A percentile compares a stretch with the other conserved stretches of the same genome.
phyloP scores from a whole-genome alignment of 2,113 vertebrate genomes.

The Serinus canaria region DNA sequence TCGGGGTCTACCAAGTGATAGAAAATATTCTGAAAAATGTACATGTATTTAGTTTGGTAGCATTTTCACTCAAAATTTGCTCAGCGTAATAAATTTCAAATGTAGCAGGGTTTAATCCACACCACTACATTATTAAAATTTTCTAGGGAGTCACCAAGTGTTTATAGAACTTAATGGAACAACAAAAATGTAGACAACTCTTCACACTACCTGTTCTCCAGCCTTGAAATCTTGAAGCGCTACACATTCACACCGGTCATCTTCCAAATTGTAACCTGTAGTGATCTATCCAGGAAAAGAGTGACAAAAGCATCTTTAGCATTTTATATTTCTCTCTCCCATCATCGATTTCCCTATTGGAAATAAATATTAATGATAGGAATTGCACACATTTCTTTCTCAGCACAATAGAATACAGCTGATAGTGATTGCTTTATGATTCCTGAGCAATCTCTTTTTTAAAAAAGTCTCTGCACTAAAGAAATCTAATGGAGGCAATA shows the following conservation, averaged over 20 bases:
- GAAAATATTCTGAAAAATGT: background rate
- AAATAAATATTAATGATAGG: background rate
- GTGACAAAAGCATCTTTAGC: background rate
- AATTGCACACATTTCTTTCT: background rate
- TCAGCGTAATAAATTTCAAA: background rate
- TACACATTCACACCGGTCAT: constrained; percentile 97
- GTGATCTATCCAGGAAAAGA: constrained; percentile 83
- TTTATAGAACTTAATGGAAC: background rate
- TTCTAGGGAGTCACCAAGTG: background rate
- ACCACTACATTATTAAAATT: background rate
- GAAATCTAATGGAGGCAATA: background rate
- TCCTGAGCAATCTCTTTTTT: background rate
- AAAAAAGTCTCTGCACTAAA: background rate
- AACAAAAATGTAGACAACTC: background rate
- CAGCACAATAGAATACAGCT: background rate
- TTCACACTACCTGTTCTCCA: constrained; percentile 85
- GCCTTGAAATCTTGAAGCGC: constrained; percentile 90
- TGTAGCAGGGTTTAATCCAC: background rate
- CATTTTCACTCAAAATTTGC: background rate
- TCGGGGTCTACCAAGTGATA: background rate
- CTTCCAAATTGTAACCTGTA: constrained; percentile 97
- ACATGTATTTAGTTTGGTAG: background rate
- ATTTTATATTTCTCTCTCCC: background rate
- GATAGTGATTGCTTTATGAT: background rate
- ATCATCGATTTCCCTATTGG: background rate